These are phyloP conservation scores for Tetramorium simillimum DNA, from an alignment of 1,140 invertebrate genomes.

Conservation along the genomic window DNA sequence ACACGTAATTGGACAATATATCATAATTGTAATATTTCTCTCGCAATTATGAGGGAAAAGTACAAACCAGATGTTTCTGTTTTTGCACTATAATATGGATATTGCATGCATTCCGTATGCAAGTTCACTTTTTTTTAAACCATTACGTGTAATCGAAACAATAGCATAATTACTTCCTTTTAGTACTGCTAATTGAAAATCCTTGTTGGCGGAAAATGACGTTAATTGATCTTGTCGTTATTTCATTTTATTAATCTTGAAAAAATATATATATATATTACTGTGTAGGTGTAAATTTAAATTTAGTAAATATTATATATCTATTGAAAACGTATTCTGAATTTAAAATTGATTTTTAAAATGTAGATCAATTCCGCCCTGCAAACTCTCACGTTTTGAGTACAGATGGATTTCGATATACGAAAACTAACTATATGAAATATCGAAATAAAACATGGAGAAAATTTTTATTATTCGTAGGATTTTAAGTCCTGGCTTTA, in stretches of 20 bases:
- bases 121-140: slow-evolving; percentile 13
- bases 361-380: background rate
- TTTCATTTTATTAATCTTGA: background rate
- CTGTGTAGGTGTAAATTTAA: background rate
- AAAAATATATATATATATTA: background rate
- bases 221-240: background rate
- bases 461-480: background rate
- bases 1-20: slow-evolving; percentile 8
- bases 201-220: background rate
- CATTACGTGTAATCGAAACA: background rate
- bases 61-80: background rate
- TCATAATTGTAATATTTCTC: background rate
- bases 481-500: background rate
- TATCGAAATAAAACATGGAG: background rate
- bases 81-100: background rate
- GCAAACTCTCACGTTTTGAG: background rate
- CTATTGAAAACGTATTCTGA: background rate
- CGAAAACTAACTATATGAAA: slow-evolving; percentile 8
- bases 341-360: slow-evolving; percentile 11
- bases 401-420: background rate
- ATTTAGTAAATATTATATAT: background rate
- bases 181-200: background rate
- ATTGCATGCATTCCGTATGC: background rate
- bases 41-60: background rate
- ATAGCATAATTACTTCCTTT: background rate